phyloP scores from a whole-genome alignment of 2,113 vertebrate species.

The Pomatorhinus ruficollis region DNA sequence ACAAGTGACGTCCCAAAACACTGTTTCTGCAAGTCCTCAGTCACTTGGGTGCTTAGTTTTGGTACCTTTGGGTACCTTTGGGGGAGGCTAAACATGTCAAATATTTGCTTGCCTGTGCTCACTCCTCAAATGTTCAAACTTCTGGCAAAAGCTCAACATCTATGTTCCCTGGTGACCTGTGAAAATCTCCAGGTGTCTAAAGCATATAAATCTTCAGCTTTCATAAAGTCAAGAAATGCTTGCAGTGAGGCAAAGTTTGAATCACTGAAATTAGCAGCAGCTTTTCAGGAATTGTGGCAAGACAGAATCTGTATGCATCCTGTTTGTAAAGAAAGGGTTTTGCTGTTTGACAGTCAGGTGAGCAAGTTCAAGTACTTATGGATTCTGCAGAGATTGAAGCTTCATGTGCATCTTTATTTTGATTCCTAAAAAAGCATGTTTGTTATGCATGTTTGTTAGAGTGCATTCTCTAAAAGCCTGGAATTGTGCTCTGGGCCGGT shows the following conservation, averaged over 20 bases:
- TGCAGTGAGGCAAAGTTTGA: neutral
- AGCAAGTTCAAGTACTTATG: neutral
- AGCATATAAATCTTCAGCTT: neutral
- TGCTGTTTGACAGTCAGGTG: neutral
- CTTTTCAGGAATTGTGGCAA: neutral
- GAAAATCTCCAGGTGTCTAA: neutral
- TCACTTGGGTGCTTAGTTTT: neutral
- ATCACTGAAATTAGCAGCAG: neutral
- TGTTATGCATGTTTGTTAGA: neutral
- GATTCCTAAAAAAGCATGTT: neutral
- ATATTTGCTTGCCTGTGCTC: neutral
- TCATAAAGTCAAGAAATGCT: neutral
- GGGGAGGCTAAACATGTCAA: neutral
- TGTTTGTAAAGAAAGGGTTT: neutral
- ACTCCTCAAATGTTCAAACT: neutral
- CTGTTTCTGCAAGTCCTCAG: neutral
- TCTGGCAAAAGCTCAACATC: neutral
- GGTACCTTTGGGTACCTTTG: neutral
- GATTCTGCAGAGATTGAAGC: neutral
- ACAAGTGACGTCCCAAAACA: neutral
- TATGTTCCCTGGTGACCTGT: neutral
- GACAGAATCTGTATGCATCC: neutral
- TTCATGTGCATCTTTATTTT: neutral
- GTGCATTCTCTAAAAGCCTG: neutral
- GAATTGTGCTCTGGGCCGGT: neutral